Base-by-base conservation (phyloP, 2,113 vertebrate species). In the Axis porcinus region DNA sequence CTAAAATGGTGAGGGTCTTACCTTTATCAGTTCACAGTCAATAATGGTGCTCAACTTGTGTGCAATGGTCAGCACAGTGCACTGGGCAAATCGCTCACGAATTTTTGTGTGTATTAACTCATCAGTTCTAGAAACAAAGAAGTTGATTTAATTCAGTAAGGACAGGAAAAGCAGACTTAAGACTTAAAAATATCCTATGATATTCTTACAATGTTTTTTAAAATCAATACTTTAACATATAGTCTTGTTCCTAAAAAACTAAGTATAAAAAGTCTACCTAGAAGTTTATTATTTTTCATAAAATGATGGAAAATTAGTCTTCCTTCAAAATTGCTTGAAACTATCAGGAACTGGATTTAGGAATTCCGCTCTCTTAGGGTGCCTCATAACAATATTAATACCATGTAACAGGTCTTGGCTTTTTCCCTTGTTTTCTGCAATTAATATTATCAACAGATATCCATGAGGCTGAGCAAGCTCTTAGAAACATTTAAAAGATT, bases 31-130 rank as follows among this genome's bases (percentile, higher is more conserved):
- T 98, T 99, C 99, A 2, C 99, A 99, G 99, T 99, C 99, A 9
- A 99, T 99, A 97, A 99, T 99, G 57, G 99, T 99, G 99, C 99
- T 99, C 97, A 99, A 97, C 43, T 99, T 99, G 97, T 99, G 99
- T 17, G 99, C 99, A 36, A 99, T 99, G 84, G 99, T 99, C 91
- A 99, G 98, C 94, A 99, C 99, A 0, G 99, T 99, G 95, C 99
- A 99, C 1, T 99, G 99, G 50, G 98, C 99, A 98, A 99, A 99
- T 97, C 99, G 99, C 47, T 99, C 99, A 74, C 99, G 98, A 54
- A 99, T 99, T 36, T 99, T 99, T 97, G 99, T 99, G 93, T 99
- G 99, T 98, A 99, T 99, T 93, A 99, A 98, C 62, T 99, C 99
- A 76, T 99, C 99, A 4, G 99, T 99, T 98, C 99, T 99, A 98